Conservation (phyloP, 2,797 vertebrate species). For the Melanogrammus aeglefinus region DNA sequence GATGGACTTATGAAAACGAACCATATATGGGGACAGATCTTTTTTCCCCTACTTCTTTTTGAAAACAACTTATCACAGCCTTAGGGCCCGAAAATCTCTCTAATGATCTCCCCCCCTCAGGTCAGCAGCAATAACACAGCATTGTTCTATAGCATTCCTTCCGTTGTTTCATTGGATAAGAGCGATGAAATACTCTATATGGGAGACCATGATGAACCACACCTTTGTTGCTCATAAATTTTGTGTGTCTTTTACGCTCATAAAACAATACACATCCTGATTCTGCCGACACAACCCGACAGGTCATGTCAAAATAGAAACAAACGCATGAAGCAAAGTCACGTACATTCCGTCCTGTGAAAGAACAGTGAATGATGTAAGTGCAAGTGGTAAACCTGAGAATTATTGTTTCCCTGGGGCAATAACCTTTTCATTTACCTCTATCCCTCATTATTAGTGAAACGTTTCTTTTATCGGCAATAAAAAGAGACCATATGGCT, state of each 20-base stretch:
- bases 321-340: not conserved
- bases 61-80: slow-evolving; percentile 7
- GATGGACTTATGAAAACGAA: slow-evolving; percentile 35
- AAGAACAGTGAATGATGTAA: not conserved
- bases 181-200: slow-evolving; percentile 10
- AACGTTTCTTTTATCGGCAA: not conserved
- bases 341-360: not conserved
- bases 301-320: not conserved
- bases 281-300: slow-evolving; percentile 30
- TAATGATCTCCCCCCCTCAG: slow-evolving; percentile 27
- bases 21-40: slow-evolving; percentile 47
- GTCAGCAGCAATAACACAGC: slow-evolving; percentile 18
- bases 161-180: slow-evolving; percentile 22
- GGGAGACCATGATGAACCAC: slow-evolving; percentile 25
- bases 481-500: slow-evolving; percentile 27
- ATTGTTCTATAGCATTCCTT: slow-evolving; percentile 11
- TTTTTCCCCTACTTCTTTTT: not conserved
- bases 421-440: not conserved
- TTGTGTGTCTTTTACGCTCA: slow-evolving; percentile 29
- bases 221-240: slow-evolving; percentile 37
- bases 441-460: not conserved
- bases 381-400: not conserved
- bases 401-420: not conserved
- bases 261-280: slow-evolving; percentile 44
- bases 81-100: slow-evolving; percentile 18